phyloP scores from a whole-genome alignment of 2,113 vertebrate genomes.

The Aptenodytes patagonicus region DNA sequence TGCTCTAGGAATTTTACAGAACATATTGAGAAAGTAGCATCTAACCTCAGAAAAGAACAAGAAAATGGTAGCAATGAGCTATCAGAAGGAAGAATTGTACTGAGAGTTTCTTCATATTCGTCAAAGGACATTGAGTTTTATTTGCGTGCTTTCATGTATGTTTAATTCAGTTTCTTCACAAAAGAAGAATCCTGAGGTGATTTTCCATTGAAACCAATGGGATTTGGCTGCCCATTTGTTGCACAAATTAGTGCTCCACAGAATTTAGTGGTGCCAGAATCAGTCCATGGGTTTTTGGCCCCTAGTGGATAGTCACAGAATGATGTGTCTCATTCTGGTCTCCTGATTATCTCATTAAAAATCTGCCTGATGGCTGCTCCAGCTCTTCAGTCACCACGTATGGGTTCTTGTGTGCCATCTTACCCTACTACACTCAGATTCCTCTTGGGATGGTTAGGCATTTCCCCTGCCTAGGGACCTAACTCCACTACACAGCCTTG shows the following conservation, averaged over 20 bases:
- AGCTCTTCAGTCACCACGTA: not conserved
- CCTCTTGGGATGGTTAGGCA: accelerated
- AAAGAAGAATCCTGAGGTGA: not conserved
- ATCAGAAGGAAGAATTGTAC: not conserved
- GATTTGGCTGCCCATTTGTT: not conserved
- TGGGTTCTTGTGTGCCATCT: not conserved
- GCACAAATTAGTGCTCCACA: not conserved
- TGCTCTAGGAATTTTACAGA: not conserved
- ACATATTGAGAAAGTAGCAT: not conserved
- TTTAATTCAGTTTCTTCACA: not conserved
- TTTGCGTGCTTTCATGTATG: not conserved
- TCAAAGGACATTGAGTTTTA: not conserved
- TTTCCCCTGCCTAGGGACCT: not conserved
- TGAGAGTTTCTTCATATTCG: not conserved
- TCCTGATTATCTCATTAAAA: not conserved
- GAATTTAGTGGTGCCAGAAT: not conserved
- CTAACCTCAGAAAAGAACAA: not conserved
- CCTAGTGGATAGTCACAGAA: not conserved
- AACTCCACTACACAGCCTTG: not conserved
- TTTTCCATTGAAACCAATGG: not conserved
- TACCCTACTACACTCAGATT: not conserved
- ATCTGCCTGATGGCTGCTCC: not conserved
- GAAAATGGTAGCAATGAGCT: not conserved
- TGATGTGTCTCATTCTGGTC: not conserved
- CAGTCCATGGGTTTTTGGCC: not conserved